phyloP scores from a whole-genome alignment of 2,113 vertebrate species.

The Ginglymostoma cirratum region DNA sequence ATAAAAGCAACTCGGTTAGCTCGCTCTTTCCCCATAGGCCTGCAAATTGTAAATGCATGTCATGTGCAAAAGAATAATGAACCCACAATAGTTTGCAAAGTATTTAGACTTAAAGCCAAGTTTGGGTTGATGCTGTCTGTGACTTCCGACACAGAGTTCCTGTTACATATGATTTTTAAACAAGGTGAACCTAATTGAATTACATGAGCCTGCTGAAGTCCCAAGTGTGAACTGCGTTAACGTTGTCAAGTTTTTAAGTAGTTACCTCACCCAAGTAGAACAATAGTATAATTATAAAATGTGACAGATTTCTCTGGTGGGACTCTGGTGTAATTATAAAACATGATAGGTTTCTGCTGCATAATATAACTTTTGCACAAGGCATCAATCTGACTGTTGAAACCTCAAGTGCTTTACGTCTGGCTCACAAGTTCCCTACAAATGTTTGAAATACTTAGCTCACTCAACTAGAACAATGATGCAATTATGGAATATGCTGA shows the following conservation, averaged over 20 bases:
- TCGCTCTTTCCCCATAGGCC: background rate
- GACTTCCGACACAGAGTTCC: background rate
- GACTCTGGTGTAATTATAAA: background rate
- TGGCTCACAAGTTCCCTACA: slow-evolving; percentile 12
- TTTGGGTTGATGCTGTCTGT: background rate
- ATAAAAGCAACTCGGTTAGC: background rate
- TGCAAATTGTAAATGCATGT: background rate
- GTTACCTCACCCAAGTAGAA: slow-evolving; percentile 26
- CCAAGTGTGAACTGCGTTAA: slow-evolving; percentile 19
- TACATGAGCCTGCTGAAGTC: background rate
- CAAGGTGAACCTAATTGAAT: slow-evolving; percentile 29
- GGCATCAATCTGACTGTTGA: background rate
- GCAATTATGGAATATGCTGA: background rate
- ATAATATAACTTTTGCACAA: slow-evolving; percentile 21
- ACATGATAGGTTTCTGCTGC: slow-evolving; percentile 20
- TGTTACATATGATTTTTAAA: slow-evolving; percentile 28
- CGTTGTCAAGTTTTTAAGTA: slow-evolving; percentile 24
- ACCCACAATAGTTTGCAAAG: background rate
- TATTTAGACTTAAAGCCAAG: background rate
- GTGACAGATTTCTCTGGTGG: background rate
- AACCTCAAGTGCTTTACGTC: slow-evolving; percentile 1
- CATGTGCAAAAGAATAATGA: background rate
- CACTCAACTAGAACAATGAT: slow-evolving; percentile 20
- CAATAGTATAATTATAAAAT: slow-evolving; percentile 13
- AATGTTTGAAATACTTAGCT: slow-evolving; percentile 27